Evolutionary conservation across 1,140 invertebrate genomes (phyloP), one percentile per base, ranked within the genome.

Genomic region (Orussus abietinus): DNA sequence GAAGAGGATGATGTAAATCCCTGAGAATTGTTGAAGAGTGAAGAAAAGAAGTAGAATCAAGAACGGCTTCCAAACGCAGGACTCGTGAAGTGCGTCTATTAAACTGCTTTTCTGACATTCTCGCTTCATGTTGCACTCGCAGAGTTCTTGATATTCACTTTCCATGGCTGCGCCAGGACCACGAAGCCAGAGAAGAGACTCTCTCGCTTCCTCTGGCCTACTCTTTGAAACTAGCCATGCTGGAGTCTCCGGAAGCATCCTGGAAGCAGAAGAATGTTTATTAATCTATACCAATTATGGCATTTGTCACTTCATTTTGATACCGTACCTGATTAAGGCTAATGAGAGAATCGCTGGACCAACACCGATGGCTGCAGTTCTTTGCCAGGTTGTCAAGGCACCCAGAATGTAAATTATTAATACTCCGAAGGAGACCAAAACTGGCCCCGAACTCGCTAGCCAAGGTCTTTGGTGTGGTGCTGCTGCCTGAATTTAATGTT

Each of bases 1-100:
- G 59, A 86, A 90, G 21, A 90, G 71, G 4, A 90, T 80, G 1
- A 85, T 81, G 64, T 90, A 86, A 11, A 86, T 84, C 3, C 84
- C 84, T 0, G 80, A 82, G 33, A 82, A 71, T 53, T 85, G 82
- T 74, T 86, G 84, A 41, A 85, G 78, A 4, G 80, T 53, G 63
- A 86, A 86, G 57, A 85, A 80, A 0, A 72, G 47, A 3, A 84
- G 69, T 0, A 85, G 66, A 2, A 84, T 74, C 0, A 78, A 46
- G 51, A 86, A 84, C 0, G 84, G 83, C 53, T 83, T 84, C 46
- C 82, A 66, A 0, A 78, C 73, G 25, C 62, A 64, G 0, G 74
- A 59, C 22, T 53, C 59, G 7, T 53, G 38, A 3, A 59, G 25
- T 13, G 52, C 48, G 21, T 38, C 45, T 4, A 49, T 0, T 0